Base-by-base conservation (phyloP, 2,888 invertebrate genomes). In the Lomographa bimaculata region DNA sequence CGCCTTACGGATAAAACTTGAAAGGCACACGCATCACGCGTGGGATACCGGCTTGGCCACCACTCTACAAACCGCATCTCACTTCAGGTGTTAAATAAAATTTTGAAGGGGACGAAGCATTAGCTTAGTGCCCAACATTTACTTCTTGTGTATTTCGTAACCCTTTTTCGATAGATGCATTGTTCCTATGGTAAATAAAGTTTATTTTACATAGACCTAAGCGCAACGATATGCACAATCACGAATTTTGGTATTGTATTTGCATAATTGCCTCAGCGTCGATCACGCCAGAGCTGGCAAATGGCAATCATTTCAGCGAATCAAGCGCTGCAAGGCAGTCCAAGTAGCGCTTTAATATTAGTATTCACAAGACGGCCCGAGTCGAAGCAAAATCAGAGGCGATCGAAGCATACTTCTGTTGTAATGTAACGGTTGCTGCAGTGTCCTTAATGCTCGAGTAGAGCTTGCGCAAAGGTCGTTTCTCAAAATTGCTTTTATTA, bases 361-460 rank as follows among this genome's bases (percentile, higher is more conserved):
- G 54, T 56, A 57, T 51, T 54, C 41, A 51, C 41, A 48, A 57
- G 51, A 57, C 54, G 42, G 47, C 52, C 52, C 35, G 21, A 57
- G 47, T 53, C 51, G 50, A 50, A 60, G 57, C 49, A 67, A 61
- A 61, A 60, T 60, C 54, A 54, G 54, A 54, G 68, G 51, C 58
- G 60, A 60, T 61, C 62, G 51, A 68, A 65, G 65, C 59, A 46
- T 45, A 54, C 55, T 64, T 59, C 60, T 74, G 66, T 70, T 69
- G 68, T 67, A 71, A 73, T 68, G 61, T 46, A 42, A 54, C 49
- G 46, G 61, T 64, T 64, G 64, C 58, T 58, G 54, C 64, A 57
- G 68, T 74, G 76, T 78, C 79, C 75, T 78, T 77, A 78, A 79
- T 78, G 82, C 65, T 74, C 72, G 74, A 78, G 59, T 68, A 71